phyloP scores from a whole-genome alignment of 2,888 invertebrate species.

The Netelia fuscicornis region DNA sequence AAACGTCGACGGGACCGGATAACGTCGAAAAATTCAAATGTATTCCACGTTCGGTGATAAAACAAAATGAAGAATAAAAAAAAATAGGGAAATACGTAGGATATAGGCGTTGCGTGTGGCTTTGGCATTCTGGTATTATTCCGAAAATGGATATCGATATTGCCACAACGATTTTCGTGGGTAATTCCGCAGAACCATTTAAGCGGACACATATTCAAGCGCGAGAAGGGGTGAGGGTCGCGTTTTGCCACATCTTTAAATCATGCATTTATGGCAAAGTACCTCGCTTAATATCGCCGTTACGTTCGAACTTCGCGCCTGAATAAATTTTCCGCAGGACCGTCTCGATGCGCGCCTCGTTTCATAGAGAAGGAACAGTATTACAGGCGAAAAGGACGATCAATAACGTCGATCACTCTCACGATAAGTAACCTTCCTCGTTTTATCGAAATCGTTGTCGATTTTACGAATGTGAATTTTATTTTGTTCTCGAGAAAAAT shows the following conservation, averaged over 20 bases:
- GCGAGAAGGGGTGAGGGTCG: background rate
- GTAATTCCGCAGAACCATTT: constrained; percentile 38
- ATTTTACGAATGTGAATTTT: background rate
- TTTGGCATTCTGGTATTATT: constrained; percentile 22
- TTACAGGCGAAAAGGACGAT: too few relatives aligned
- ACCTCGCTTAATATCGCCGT: background rate
- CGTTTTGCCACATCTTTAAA: constrained; percentile 31
- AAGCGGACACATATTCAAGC: background rate
- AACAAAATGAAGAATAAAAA: constrained; percentile 18
- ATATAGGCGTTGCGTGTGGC: constrained; percentile 44
- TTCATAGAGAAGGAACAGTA: too few relatives aligned
- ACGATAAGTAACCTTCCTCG: constrained; percentile 8
- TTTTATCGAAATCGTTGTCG: background rate
- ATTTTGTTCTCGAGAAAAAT: background rate
- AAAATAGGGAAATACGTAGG: constrained; percentile 40
- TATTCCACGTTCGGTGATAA: constrained; percentile 53
- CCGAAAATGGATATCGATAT: constrained; percentile 61
- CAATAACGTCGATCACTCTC: background rate
- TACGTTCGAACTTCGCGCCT: constrained; percentile 18
- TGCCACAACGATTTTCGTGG: constrained; percentile 47
- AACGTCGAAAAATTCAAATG: constrained; percentile 64
- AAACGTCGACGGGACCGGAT: constrained; percentile 10
- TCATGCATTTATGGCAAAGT: constrained; percentile 8
- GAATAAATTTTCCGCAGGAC: constrained; percentile 36
- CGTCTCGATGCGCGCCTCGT: background rate